A percentile compares a stretch with the other conserved stretches of the same genome.
Conservation (phyloP, 2,888 invertebrate species). For the Dryococelus australis region DNA sequence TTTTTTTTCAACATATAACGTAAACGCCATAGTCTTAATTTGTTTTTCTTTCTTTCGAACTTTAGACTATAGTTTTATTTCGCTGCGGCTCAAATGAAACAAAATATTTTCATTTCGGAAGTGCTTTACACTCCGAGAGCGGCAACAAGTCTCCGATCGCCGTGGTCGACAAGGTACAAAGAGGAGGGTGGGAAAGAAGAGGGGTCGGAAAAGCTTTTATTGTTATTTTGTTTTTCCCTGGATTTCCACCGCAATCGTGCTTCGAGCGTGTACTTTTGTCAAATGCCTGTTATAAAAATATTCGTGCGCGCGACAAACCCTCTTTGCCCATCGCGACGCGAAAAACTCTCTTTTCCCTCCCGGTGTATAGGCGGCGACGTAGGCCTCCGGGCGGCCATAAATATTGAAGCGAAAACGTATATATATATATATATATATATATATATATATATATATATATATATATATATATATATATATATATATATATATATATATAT, state of each 20-base stretch:
- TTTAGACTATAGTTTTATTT: background rate
- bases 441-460: no score
- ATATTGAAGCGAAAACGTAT: background rate
- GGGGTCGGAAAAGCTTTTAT: background rate
- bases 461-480: no score
- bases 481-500: no score
- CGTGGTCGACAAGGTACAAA: background rate
- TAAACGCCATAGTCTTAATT: background rate
- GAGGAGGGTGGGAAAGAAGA: background rate
- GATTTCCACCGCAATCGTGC: background rate
- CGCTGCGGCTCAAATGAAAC: background rate
- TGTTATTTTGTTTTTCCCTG: no score
- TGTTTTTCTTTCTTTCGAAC: background rate
- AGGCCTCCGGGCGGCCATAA: background rate
- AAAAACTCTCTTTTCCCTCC: background rate
- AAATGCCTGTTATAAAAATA: slow-evolving; percentile 8
- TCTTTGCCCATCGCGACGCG: background rate
- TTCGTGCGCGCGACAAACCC: background rate
- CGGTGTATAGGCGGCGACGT: background rate
- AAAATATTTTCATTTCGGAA: background rate
- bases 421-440: background rate
- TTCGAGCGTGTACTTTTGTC: background rate
- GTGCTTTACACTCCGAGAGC: background rate
- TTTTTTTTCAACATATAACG: background rate
- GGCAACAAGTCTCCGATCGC: background rate